A percentile compares a stretch with the other conserved stretches of the same genome.
phyloP scores from a whole-genome alignment of 1,140 invertebrate species.

The Dinothrombium tinctorium region DNA sequence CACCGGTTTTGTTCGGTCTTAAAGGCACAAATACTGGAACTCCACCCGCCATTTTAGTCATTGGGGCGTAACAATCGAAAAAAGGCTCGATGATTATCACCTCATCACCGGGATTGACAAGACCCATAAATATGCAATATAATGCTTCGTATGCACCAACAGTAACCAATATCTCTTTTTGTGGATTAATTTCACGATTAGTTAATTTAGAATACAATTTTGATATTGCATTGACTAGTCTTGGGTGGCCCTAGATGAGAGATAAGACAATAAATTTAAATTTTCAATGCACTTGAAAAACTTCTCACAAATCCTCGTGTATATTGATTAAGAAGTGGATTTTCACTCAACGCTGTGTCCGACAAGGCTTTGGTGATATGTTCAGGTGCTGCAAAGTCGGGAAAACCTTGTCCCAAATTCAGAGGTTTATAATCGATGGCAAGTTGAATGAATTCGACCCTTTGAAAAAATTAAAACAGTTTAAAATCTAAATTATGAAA shows the following conservation, averaged over 20 bases:
- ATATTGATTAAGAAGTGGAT: slow-evolving; percentile 25
- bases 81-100: slow-evolving; percentile 86
- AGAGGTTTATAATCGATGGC: slow-evolving; percentile 65
- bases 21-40: slow-evolving; percentile 62
- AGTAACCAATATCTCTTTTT: slow-evolving; percentile 25
- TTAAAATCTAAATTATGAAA: too few species aligned
- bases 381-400: slow-evolving; percentile 24
- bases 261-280: background rate
- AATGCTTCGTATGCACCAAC: slow-evolving; percentile 28
- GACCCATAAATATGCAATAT: slow-evolving; percentile 23
- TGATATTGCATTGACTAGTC: slow-evolving; percentile 24
- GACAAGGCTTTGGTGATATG: slow-evolving; percentile 22
- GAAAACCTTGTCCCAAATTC: slow-evolving; percentile 51
- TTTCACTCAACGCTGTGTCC: slow-evolving; percentile 18
- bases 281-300: background rate
- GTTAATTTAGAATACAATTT: slow-evolving; percentile 24
- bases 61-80: slow-evolving; percentile 89
- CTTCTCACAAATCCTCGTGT: slow-evolving; percentile 24
- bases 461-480: background rate
- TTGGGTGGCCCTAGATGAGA: slow-evolving; percentile 24
- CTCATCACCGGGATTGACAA: slow-evolving; percentile 28
- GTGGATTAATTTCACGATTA: slow-evolving; percentile 21
- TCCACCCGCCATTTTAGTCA: slow-evolving; percentile 65
- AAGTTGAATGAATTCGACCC: slow-evolving; percentile 83
- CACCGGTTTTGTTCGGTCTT: slow-evolving; percentile 22